phyloP scores from a whole-genome alignment of 2,888 invertebrate species.

The Drosophila maculinotata region DNA sequence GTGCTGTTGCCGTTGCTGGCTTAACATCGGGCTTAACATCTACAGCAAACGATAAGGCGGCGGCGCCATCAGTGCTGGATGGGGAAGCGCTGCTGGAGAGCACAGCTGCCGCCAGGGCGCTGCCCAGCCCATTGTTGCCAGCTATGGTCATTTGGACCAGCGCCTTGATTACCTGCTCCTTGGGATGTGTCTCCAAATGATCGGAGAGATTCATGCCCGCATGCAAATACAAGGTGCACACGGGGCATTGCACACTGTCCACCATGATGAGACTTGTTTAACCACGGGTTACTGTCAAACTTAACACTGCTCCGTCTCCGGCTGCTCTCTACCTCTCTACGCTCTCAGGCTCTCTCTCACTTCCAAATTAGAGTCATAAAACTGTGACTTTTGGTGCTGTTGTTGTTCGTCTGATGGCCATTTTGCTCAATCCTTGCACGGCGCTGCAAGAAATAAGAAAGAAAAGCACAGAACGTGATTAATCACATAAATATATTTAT shows the following conservation, averaged over 20 bases:
- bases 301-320: conserved; percentile 21
- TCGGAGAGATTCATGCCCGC: conserved; percentile 93
- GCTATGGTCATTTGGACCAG: conserved; percentile 86
- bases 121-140: conserved; percentile 56
- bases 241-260: conserved; percentile 89
- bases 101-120: conserved; percentile 60
- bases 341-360: conserved; percentile 18
- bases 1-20: conserved; percentile 8
- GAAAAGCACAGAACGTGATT: conserved; percentile 19
- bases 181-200: conserved; percentile 94
- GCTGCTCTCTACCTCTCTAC: conserved; percentile 18
- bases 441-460: conserved; percentile 23
- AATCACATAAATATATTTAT: too few species aligned
- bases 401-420: conserved; percentile 48
- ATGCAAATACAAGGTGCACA: conserved; percentile 93
- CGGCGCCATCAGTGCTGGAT: conserved; percentile 4
- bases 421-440: conserved; percentile 61
- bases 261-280: conserved; percentile 71
- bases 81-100: conserved; percentile 31
- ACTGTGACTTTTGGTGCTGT: conserved; percentile 41
- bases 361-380: conserved; percentile 67
- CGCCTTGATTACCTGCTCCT: conserved; percentile 94
- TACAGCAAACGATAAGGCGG: conserved; percentile 11
- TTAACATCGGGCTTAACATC: conserved; percentile 70
- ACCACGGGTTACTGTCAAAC: conserved; percentile 29